These are phyloP conservation scores for Pluvialis apricaria DNA, from an alignment of 2,113 vertebrate genomes.

Conservation along the genomic window DNA sequence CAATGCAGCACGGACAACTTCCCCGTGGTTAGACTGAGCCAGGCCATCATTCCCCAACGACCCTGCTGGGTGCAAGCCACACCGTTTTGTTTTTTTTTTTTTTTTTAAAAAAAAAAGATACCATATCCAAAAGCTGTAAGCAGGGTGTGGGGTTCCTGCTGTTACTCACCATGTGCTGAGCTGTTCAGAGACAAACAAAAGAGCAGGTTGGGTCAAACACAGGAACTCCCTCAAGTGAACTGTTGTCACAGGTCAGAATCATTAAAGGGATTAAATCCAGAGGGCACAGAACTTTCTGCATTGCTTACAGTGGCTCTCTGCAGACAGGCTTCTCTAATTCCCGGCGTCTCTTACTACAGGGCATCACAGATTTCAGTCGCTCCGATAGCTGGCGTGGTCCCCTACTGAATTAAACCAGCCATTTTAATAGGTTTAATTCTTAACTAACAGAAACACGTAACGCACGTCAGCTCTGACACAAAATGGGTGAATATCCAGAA, in stretches of 20 bases:
- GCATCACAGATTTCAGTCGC: background rate
- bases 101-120: background rate
- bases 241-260: background rate
- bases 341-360: background rate
- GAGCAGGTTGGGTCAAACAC: slow-evolving; percentile 33
- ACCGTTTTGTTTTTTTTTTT: too few relatives aligned
- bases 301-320: background rate
- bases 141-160: slow-evolving; percentile 33
- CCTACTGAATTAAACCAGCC: background rate
- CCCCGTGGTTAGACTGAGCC: background rate
- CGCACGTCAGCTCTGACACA: background rate
- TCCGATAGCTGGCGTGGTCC: rapidly evolving
- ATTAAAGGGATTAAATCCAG: background rate
- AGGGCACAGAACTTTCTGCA: background rate
- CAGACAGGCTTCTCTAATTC: background rate
- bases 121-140: background rate
- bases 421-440: background rate
- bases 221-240: slow-evolving; percentile 31
- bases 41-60: background rate
- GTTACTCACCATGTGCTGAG: slow-evolving; percentile 6
- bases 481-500: background rate
- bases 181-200: slow-evolving; percentile 38
- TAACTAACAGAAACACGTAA: background rate
- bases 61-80: background rate
- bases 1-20: background rate